Conservation (phyloP, 2,888 invertebrate genomes). For the Ophioninae sp. region DNA sequence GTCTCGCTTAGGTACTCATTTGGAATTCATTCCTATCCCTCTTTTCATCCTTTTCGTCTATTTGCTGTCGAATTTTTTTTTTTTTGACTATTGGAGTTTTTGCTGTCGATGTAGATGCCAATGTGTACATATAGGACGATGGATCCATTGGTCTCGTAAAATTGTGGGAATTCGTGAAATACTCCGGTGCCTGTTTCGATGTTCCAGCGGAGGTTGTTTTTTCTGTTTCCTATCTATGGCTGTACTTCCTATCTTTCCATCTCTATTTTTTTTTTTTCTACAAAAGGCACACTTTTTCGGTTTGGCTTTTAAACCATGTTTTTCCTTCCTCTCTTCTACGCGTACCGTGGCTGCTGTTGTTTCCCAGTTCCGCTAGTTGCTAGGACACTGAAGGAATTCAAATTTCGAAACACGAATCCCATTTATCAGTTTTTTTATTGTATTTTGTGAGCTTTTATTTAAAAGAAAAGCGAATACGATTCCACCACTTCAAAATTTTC, state of each 20-base stretch:
- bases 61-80: constrained; percentile 30
- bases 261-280: constrained; percentile 13
- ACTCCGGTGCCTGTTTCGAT: constrained; percentile 10
- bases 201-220: constrained; percentile 8
- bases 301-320: constrained; percentile 8
- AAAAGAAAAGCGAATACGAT: too few species aligned
- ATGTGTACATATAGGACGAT: not conserved
- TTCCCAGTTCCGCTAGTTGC: constrained; percentile 14
- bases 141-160: constrained; percentile 22
- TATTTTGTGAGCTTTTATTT: too few species aligned
- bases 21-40: constrained; percentile 2
- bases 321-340: not conserved
- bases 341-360: constrained; percentile 27
- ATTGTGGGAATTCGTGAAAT: constrained; percentile 31
- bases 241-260: constrained; percentile 6
- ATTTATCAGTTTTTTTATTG: too few species aligned
- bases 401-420: too few species aligned
- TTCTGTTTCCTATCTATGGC: constrained; percentile 29
- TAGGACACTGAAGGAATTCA: constrained; percentile 32
- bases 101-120: constrained; percentile 3
- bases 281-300: not conserved
- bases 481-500: too few species aligned
- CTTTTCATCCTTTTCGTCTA: constrained; percentile 18
- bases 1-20: constrained; percentile 11
- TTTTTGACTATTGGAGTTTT: constrained; percentile 14